Percentiles rank a stretch among this genome's conserved stretches.
Evolutionary conservation across 2,888 invertebrate genomes (phyloP).

Genomic region (Drosophila rellima): DNA sequence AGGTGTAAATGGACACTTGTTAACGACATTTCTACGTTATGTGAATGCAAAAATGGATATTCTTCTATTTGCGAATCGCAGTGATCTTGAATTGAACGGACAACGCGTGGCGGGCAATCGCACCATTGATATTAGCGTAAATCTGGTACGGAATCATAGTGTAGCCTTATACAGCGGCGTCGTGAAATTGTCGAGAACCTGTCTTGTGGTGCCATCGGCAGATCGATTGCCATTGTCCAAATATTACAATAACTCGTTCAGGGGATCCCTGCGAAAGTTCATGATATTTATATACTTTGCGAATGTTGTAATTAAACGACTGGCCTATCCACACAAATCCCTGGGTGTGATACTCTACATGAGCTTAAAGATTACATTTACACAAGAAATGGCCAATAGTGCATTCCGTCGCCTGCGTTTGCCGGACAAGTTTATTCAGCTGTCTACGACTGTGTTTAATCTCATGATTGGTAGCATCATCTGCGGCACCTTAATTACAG

Average conservation of each 20-base stretch:
- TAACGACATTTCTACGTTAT: slow-evolving; percentile 5
- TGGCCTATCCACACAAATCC: neutral
- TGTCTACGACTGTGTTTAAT: neutral
- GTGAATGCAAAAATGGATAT: slow-evolving; percentile 11
- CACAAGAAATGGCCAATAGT: neutral
- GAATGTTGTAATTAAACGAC: slow-evolving; percentile 4
- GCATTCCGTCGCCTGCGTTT: neutral
- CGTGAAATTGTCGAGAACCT: neutral
- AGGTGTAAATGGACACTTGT: neutral
- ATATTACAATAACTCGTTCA: neutral
- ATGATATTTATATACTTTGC: neutral
- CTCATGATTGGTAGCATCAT: neutral
- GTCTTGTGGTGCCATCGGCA: slow-evolving; percentile 10
- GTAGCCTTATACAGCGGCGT: neutral
- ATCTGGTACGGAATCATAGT: neutral
- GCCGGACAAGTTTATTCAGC: slow-evolving; percentile 14
- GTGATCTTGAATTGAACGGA: neutral
- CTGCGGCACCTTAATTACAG: neutral
- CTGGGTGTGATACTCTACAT: neutral
- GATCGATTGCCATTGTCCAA: neutral
- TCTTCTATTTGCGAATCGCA: neutral
- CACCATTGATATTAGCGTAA: slow-evolving; percentile 10
- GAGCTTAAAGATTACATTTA: neutral
- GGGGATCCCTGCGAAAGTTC: neutral
- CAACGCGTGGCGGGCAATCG: neutral